A percentile compares a stretch with the other conserved stretches of the same genome.
These are phyloP conservation scores for Kryphioiulus occultus DNA, from an alignment of 2,888 invertebrate species.

Conservation along the genomic window DNA sequence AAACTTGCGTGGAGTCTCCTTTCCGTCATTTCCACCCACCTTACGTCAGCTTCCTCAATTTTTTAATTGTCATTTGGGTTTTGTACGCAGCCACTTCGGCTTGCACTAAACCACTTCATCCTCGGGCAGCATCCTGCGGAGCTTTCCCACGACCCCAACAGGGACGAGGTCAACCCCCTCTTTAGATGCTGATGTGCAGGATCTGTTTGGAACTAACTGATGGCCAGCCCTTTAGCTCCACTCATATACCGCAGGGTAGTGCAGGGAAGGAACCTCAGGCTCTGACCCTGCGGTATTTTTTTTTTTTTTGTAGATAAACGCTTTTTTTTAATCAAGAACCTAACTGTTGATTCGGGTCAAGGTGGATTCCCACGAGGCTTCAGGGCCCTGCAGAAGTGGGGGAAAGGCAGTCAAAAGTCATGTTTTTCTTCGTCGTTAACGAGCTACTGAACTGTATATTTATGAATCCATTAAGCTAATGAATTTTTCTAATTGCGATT, in stretches of 20 bases:
- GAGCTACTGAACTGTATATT: constrained; percentile 24
- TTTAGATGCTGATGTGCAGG: constrained; percentile 32
- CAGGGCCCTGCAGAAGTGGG: background rate
- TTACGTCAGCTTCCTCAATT: constrained; percentile 49
- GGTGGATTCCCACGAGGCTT: constrained; percentile 36
- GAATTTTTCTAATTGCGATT: background rate
- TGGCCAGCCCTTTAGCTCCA: constrained; percentile 14
- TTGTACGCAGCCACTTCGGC: constrained; percentile 33
- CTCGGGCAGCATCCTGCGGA: constrained; percentile 46
- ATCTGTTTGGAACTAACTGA: background rate
- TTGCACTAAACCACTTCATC: constrained; percentile 29
- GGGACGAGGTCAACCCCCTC: constrained; percentile 44
- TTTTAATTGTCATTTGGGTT: constrained; percentile 47
- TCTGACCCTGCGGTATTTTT: constrained; percentile 29
- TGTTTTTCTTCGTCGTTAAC: background rate
- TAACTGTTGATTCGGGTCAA: constrained; percentile 43
- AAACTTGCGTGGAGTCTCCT: constrained; percentile 37
- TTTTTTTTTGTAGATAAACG: background rate
- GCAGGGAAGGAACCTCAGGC: constrained; percentile 39
- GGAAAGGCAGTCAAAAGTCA: background rate
- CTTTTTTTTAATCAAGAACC: background rate
- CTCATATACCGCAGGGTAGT: background rate
- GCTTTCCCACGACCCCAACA: constrained; percentile 47
- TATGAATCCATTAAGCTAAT: constrained; percentile 20
- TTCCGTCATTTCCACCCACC: constrained; percentile 42